Conservation (phyloP, 2,797 vertebrate genomes). For the Gorsachius magnificus region DNA sequence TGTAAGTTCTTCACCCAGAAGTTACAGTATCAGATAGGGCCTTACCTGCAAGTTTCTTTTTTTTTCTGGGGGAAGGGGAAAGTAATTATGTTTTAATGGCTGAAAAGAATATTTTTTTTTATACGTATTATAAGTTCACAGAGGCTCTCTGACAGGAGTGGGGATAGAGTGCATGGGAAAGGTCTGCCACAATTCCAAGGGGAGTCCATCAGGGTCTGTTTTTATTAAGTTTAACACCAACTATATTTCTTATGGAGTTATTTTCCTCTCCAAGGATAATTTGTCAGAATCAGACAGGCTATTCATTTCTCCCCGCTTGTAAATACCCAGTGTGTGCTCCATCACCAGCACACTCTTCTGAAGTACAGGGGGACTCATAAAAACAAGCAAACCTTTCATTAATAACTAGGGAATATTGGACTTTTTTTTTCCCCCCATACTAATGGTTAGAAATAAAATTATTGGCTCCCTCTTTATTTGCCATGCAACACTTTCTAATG, state of each 20-base stretch:
- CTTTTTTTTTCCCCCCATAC: fast-evolving
- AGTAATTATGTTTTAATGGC: conserved; percentile 36
- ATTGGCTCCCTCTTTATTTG: not conserved
- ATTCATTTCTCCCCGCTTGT: conserved; percentile 50
- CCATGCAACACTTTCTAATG: not conserved
- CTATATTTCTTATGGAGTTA: conserved; percentile 71
- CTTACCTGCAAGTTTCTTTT: not conserved
- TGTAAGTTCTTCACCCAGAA: not conserved
- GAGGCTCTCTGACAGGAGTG: not conserved
- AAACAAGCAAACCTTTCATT: conserved; percentile 15
- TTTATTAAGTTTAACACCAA: conserved; percentile 71
- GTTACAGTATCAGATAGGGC: not conserved
- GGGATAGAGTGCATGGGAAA: conserved; percentile 46
- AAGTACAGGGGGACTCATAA: conserved; percentile 19
- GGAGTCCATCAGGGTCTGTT: conserved; percentile 60
- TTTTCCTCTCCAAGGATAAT: conserved; percentile 70
- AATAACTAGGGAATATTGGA: not conserved
- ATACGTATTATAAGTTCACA: not conserved
- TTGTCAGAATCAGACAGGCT: conserved; percentile 71
- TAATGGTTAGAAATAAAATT: not conserved
- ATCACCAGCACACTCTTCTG: conserved; percentile 19
- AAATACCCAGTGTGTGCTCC: conserved; percentile 45
- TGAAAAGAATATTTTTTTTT: conserved; percentile 18
- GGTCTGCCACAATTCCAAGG: conserved; percentile 47
- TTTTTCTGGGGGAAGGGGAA: not conserved